Evolutionary conservation across 2,113 vertebrate species (phyloP).

Genomic region (Melospiza melodia): DNA sequence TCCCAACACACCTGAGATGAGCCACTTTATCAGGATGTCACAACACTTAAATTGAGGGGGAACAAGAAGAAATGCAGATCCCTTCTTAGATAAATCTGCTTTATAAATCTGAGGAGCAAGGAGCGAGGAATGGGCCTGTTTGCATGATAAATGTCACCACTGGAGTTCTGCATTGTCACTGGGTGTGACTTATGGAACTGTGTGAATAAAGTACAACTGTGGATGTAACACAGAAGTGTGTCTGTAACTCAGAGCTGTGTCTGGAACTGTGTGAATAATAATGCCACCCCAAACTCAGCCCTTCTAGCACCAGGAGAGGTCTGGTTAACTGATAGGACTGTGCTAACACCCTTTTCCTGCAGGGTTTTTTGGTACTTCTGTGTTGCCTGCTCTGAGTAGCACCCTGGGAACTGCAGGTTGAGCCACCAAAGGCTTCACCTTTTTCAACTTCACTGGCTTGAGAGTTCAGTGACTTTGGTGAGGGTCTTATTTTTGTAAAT

Average conservation of each 20-base stretch:
- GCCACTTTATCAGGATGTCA: constrained; percentile 23
- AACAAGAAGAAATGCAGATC: background rate
- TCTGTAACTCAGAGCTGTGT: background rate
- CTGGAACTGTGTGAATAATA: background rate
- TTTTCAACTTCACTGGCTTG: background rate
- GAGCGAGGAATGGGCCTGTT: background rate
- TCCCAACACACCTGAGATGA: background rate
- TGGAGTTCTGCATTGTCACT: background rate
- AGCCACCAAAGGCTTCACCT: background rate
- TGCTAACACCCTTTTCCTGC: background rate
- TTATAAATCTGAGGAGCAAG: constrained; percentile 16
- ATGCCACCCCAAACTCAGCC: background rate
- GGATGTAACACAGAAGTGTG: no score
- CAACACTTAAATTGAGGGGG: background rate
- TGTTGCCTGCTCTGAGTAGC: background rate
- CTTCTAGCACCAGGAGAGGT: background rate
- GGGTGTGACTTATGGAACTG: background rate
- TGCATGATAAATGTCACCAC: background rate
- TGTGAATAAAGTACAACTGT: background rate
- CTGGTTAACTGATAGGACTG: background rate
- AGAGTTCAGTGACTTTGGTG: background rate
- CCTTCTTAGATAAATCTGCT: background rate
- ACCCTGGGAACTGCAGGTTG: background rate
- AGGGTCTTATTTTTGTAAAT: background rate
- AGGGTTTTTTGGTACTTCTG: background rate